phyloP scores from a whole-genome alignment of 2,888 invertebrate genomes.

The Neocrepidodera transversa region DNA sequence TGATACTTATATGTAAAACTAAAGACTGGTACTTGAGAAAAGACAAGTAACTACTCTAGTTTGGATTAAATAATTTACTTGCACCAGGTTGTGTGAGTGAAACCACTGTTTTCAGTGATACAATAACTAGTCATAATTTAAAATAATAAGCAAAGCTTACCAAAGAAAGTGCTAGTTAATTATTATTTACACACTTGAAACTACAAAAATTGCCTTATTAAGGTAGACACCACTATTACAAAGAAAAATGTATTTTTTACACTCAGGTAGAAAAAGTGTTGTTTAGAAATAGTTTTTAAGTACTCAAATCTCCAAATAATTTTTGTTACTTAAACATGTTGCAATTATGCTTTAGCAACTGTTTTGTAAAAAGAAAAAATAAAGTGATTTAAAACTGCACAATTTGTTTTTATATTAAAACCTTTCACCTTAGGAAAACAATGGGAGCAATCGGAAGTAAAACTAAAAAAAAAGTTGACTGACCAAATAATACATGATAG shows the following conservation, averaged over 20 bases:
- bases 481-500: too few relatives aligned
- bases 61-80: slow-evolving; percentile 24
- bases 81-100: slow-evolving; percentile 32
- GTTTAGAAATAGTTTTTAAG: slow-evolving; percentile 34
- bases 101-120: slow-evolving; percentile 53
- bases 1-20: slow-evolving; percentile 11
- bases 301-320: slow-evolving; percentile 33
- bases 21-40: slow-evolving; percentile 9
- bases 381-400: slow-evolving; percentile 24
- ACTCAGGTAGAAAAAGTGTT: slow-evolving; percentile 52
- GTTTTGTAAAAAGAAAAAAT: slow-evolving; percentile 32
- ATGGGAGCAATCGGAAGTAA: too few relatives aligned
- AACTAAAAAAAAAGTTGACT: too few relatives aligned
- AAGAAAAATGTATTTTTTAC: slow-evolving; percentile 56
- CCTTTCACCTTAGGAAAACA: too few relatives aligned
- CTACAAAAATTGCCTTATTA: slow-evolving; percentile 42
- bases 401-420: slow-evolving; percentile 3
- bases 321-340: slow-evolving; percentile 35
- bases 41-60: slow-evolving; percentile 21
- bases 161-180: slow-evolving; percentile 56
- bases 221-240: slow-evolving; percentile 50
- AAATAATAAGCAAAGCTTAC: slow-evolving; percentile 53
- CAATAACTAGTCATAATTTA: slow-evolving; percentile 55
- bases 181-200: slow-evolving; percentile 41
- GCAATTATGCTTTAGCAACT: slow-evolving; percentile 31